Percentiles rank a stretch among this genome's conserved stretches.
Conservation (phyloP, 2,888 invertebrate genomes). For the Diploptera punctata region DNA sequence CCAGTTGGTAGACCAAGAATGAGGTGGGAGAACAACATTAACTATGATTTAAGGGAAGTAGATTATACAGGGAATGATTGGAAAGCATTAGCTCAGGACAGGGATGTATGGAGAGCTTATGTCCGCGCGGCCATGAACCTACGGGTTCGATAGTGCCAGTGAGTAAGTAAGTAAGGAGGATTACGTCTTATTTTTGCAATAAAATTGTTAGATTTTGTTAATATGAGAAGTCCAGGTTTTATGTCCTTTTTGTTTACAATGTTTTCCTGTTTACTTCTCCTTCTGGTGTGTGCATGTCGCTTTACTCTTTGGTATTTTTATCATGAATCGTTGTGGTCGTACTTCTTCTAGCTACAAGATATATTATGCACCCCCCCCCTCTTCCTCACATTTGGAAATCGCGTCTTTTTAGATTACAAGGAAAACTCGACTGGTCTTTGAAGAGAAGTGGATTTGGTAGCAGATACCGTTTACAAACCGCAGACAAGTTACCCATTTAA, state of each 20-base stretch:
- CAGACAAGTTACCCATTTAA: conserved; percentile 33
- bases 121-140: no score
- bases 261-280: not conserved
- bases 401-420: conserved; percentile 7
- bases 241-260: conserved; percentile 16
- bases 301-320: not conserved
- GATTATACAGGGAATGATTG: no score
- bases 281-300: not conserved
- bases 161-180: no score
- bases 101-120: no score
- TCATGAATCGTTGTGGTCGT: not conserved
- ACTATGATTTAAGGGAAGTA: no score
- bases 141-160: no score
- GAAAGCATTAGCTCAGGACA: no score
- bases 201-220: no score
- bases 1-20: no score
- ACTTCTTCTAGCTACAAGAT: not conserved
- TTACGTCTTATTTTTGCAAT: conserved; percentile 8
- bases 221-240: not conserved
- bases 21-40: no score
- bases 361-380: not conserved
- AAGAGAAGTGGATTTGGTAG: not conserved
- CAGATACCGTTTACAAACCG: conserved; percentile 2
- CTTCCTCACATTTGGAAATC: not conserved
- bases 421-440: not conserved